Base-by-base conservation (phyloP, 2,797 vertebrate species). In the Acropternis orthonyx region DNA sequence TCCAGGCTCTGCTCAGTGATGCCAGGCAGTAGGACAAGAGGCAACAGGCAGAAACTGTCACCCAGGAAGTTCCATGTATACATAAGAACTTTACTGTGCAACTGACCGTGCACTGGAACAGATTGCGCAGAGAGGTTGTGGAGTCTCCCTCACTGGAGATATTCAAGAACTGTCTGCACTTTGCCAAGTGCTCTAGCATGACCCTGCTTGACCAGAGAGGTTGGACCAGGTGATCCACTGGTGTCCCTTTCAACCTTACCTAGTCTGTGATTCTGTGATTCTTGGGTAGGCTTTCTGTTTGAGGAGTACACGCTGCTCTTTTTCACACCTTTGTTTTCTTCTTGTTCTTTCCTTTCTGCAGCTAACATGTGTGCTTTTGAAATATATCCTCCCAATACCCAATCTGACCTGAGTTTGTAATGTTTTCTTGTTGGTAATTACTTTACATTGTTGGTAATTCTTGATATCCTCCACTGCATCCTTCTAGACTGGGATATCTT, bases 281-380 rank as follows among this genome's bases (percentile, higher is more conserved):
- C 30, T 24, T 43, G 36, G 12, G 12, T 39, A 49, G 44, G 36
- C n/a, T 58, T 65, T 54, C n/a, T 59, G 14, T 63, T 69, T 69
- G 11, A 67, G 43, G 37, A 61, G 20, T 0, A 0, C 8, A 26
- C 13, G 3, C 17, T 36, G 27, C 2, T 80, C 17, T n/a, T 37
- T 39, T 68, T 54, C 14, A 41, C 21, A 4, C 5, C 4, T 77
- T 68, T 63, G 14, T 77, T 49, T 63, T 43, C 37, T 76, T 72
- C 9, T 43, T 88, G 23, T 48, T 80, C 24, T 5, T 83, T 73
- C 27, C 22, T 58, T 56, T 67, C 39, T 82, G n/a, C 28, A 74
- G n/a, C 55, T 36, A 14, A 34, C 30, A 3, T 5, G 1, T n/a
- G 8, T 28, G 9, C 55, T 7, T 34, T 55, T 85, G 67, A 73